Conservation (phyloP, 2,113 vertebrate genomes). For the Orthonyx spaldingii region DNA sequence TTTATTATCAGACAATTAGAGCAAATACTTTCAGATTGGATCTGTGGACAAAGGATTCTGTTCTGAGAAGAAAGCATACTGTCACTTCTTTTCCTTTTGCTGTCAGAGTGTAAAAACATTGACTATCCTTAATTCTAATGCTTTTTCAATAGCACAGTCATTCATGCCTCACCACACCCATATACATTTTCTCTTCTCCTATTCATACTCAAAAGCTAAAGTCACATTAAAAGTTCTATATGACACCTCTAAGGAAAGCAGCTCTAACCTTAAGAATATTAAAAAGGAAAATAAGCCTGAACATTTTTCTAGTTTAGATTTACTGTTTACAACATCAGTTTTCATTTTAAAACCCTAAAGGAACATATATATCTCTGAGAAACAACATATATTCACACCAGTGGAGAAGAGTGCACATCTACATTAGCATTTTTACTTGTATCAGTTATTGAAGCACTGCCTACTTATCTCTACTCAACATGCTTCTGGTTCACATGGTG, state of each 20-base stretch:
- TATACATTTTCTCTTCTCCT: neutral
- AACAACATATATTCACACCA: neutral
- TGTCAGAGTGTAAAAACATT: neutral
- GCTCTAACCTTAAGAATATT: neutral
- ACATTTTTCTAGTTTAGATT: neutral
- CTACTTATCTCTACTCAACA: neutral
- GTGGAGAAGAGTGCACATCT: neutral
- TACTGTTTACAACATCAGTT: neutral
- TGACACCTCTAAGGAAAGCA: neutral
- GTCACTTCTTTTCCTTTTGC: neutral
- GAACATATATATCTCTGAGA: fast-evolving
- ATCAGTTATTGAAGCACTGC: neutral
- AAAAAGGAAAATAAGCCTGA: neutral
- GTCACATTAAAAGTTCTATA: neutral
- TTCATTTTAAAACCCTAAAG: neutral
- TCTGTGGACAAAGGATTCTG: neutral
- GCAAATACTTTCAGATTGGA: neutral
- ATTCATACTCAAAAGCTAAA: neutral
- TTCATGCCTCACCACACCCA: neutral
- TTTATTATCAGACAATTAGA: neutral
- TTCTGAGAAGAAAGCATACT: neutral
- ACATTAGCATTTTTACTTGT: neutral
- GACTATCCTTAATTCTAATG: neutral
- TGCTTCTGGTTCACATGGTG: neutral
- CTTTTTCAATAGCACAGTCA: neutral